Base-by-base conservation (phyloP, 2,797 vertebrate genomes). In the Notolepis coatsorum region DNA sequence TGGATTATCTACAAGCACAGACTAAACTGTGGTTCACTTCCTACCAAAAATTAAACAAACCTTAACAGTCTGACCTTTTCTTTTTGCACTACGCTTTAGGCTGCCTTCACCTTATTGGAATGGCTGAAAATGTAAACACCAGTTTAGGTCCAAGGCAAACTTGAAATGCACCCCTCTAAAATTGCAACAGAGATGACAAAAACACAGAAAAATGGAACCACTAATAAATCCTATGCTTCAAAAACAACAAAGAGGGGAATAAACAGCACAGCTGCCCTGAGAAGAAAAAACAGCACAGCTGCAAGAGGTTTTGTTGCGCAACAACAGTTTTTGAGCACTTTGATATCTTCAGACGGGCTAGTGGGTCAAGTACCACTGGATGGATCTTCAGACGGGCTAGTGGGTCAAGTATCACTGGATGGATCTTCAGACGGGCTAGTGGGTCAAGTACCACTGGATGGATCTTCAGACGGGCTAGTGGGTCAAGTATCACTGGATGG, bases 61-160 rank as follows among this genome's bases (percentile, higher is more conserved):
- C n/a, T n/a, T n/a, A n/a, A n/a, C n/a, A n/a, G n/a, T n/a, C n/a
- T n/a, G n/a, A n/a, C n/a, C n/a, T n/a, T n/a, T n/a, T n/a, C n/a
- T n/a, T n/a, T n/a, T n/a, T n/a, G n/a, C n/a, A n/a, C n/a, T n/a
- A n/a, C n/a, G n/a, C n/a, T n/a, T n/a, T n/a, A n/a, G n/a, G n/a
- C n/a, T n/a, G n/a, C n/a, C n/a, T n/a, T n/a, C n/a, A n/a, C n/a
- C n/a, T n/a, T n/a, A n/a, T n/a, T n/a, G n/a, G n/a, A n/a, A n/a
- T n/a, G n/a, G n/a, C n/a, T n/a, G n/a, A n/a, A n/a, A n/a, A n/a
- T n/a, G n/a, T n/a, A 55, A 86, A 75, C 89, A 90, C 84, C 86
- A 90, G 89, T 89, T 89, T 57, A 61, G 68, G 67, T 77, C 79
- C 75, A 90, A 90, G 87, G 89, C 85, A 87, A 90, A 84, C 71